Conservation (phyloP, 2,797 vertebrate genomes). For the Enoplosus armatus region DNA sequence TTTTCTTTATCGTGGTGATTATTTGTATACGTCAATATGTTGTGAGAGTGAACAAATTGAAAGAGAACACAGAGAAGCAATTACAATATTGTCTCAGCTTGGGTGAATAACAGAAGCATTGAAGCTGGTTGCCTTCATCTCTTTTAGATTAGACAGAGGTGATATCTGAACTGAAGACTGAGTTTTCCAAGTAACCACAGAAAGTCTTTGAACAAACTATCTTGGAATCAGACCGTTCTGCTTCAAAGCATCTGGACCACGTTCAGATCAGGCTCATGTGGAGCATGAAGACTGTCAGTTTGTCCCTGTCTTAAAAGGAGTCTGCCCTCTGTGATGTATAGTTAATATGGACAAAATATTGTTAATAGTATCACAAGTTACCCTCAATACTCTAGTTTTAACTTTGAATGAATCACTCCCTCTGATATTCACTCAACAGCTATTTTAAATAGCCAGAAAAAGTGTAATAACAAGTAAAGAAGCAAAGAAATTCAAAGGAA, state of each 20-base stretch:
- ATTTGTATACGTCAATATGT: not conserved
- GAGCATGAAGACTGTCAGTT: not conserved
- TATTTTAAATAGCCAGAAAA: not conserved
- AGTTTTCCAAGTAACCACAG: not conserved
- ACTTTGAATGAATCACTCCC: not conserved
- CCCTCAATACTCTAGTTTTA: not conserved
- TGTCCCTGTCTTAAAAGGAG: not conserved
- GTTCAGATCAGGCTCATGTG: not conserved
- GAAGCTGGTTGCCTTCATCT: not conserved
- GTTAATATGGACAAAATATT: not conserved
- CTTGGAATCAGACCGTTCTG: not conserved
- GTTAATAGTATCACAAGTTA: not conserved
- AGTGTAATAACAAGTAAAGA: not conserved
- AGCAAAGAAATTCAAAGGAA: not conserved
- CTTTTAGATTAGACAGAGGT: conserved; percentile 12
- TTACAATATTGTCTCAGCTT: not conserved
- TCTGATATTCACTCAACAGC: not conserved
- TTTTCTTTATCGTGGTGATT: conserved; percentile 10
- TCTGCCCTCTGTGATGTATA: not conserved
- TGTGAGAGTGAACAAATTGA: conserved; percentile 1
- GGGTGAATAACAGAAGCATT: conserved; percentile 14
- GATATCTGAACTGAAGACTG: not conserved
- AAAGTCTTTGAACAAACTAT: conserved; percentile 34
- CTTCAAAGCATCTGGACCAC: conserved; percentile 23
- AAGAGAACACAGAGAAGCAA: conserved; percentile 16